Evolutionary conservation across 1,140 invertebrate species (phyloP).

Genomic region (Anastrepha ludens): DNA sequence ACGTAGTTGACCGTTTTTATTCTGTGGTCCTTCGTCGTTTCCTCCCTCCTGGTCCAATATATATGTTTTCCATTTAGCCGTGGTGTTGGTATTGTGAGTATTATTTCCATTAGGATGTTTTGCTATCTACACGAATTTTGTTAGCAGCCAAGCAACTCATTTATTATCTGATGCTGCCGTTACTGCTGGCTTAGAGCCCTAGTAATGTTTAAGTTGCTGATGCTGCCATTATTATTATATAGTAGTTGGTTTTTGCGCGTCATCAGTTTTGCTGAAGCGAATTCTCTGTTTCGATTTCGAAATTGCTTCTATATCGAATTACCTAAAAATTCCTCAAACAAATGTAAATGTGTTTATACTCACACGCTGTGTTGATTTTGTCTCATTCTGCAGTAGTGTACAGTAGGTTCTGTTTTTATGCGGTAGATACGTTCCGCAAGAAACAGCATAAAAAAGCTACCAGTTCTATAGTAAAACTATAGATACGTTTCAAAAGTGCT

Average conservation of each 20-base stretch:
- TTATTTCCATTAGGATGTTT: neutral
- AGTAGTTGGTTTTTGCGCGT: neutral
- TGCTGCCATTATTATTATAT: neutral
- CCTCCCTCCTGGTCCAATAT: too few species aligned
- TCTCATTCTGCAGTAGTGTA: too few species aligned
- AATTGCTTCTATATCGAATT: slow-evolving; percentile 7
- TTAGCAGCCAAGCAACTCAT: too few species aligned
- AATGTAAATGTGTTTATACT: neutral
- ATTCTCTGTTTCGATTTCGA: neutral
- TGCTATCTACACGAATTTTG: neutral
- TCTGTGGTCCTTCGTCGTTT: too few species aligned
- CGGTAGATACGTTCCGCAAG: too few species aligned
- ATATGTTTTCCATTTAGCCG: neutral
- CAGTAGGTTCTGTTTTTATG: too few species aligned
- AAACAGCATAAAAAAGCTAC: too few species aligned
- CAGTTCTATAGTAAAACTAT: too few species aligned
- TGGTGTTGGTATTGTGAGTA: neutral
- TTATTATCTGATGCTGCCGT: too few species aligned
- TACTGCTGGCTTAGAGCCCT: neutral
- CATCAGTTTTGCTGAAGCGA: neutral
- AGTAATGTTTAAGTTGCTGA: neutral
- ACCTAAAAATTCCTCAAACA: neutral
- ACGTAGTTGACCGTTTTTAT: neutral
- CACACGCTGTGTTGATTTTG: too few species aligned
- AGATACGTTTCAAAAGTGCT: too few species aligned